phyloP scores from a whole-genome alignment of 2,888 invertebrate species.

The Germaria angustata region DNA sequence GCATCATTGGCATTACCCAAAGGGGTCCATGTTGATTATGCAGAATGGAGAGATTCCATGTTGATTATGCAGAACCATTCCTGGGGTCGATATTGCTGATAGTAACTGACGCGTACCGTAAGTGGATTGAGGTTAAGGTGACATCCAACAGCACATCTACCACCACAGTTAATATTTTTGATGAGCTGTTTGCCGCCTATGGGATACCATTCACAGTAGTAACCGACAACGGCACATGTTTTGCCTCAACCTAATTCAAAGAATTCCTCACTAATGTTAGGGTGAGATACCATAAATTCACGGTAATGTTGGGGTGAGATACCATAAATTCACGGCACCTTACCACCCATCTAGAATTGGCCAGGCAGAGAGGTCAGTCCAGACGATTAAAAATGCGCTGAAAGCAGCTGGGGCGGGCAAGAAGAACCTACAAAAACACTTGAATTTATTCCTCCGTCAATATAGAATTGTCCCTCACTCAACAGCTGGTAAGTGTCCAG shows the following conservation, averaged over 20 bases:
- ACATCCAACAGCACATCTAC: constrained; percentile 20
- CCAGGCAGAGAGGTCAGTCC: no score
- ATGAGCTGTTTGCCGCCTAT: constrained; percentile 67
- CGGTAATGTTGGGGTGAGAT: no score
- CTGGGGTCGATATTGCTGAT: constrained; percentile 73
- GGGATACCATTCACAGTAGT: constrained; percentile 68
- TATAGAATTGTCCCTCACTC: no score
- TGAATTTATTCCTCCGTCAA: no score
- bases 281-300: no score
- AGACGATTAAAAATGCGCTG: no score
- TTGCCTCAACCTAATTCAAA: constrained; percentile 47
- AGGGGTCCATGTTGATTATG: constrained; percentile 72
- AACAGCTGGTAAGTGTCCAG: no score
- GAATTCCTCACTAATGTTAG: background rate
- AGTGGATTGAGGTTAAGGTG: constrained; percentile 49
- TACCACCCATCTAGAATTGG: no score
- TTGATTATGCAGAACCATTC: constrained; percentile 78
- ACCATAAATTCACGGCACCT: no score
- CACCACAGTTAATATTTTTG: constrained; percentile 55
- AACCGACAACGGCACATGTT: constrained; percentile 69
- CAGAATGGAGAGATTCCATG: no score
- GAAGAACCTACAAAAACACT: no score
- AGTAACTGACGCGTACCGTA: constrained; percentile 64
- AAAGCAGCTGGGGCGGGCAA: no score
- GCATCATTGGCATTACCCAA: constrained; percentile 28